These are phyloP conservation scores for Ophion obscuratus DNA, from an alignment of 2,888 invertebrate genomes.

Conservation along the genomic window DNA sequence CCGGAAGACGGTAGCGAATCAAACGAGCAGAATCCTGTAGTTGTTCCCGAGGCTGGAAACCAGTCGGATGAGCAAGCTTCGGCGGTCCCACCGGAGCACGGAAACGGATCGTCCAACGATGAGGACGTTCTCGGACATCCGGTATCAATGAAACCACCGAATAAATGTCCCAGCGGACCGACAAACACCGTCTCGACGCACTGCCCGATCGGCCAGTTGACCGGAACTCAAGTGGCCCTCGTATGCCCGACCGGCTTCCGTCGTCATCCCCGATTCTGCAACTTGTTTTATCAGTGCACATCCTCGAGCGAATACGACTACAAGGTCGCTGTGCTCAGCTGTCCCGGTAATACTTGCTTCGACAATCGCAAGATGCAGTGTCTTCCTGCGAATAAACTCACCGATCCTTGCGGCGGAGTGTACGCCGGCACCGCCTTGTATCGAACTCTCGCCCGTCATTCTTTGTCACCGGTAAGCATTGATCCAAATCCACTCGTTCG, in stretches of 20 bases:
- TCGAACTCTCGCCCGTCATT: conserved; percentile 84
- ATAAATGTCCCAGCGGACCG: neutral
- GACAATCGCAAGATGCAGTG: conserved; percentile 89
- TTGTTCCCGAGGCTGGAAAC: neutral
- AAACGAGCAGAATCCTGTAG: neutral
- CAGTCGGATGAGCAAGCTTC: neutral
- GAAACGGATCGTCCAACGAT: neutral
- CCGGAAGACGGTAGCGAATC: neutral
- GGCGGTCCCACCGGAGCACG: neutral
- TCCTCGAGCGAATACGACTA: conserved; percentile 87
- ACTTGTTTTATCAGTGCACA: conserved; percentile 92
- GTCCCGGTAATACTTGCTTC: conserved; percentile 90
- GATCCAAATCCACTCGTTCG: neutral
- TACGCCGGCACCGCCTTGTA: conserved; percentile 85
- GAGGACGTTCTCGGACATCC: neutral
- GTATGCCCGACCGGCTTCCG: conserved; percentile 93
- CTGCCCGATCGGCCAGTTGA: conserved; percentile 81
- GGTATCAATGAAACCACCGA: neutral
- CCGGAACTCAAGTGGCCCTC: conserved; percentile 88
- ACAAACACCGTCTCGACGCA: neutral
- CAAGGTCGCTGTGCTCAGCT: conserved; percentile 89
- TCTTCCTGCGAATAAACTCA: conserved; percentile 86
- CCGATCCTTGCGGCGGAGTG: conserved; percentile 86
- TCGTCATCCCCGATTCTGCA: conserved; percentile 91
- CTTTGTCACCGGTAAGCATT: conserved; percentile 86